Base-by-base conservation (phyloP, 2,888 invertebrate species). In the Mythimna vitellina region DNA sequence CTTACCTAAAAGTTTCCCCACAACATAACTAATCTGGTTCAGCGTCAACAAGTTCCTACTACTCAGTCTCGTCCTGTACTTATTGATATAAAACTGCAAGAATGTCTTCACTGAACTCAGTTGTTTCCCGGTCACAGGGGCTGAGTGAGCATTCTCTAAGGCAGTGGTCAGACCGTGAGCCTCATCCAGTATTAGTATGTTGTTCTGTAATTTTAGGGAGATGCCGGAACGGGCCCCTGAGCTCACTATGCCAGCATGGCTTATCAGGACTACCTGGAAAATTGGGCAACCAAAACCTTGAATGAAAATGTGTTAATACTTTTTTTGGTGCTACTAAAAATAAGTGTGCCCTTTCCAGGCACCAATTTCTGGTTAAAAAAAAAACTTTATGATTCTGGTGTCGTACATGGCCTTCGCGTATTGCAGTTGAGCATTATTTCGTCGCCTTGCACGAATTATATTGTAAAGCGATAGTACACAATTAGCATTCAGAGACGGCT, bases 101-200 rank as follows among this genome's bases (percentile, higher is more conserved):
- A 97, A 98, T 3, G 96, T 97, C 68, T 97, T 96, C 64, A 97
- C 97, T 63, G 97, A 94, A 22, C 96, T 92, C 65, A 98, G 89
- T 91, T 99, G 98, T 83, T 96, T 95, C 0, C 97, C 96, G 0
- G 96, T 97, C 20, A 99, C 95, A 56, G 98, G 97, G 0, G 97
- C 97, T 76, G 98, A 98, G 90, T 99, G 97, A 86, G 99, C 98
- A 88, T 97, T 98, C 78, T 98, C 98, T 82, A 99, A 97, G 0
- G 99, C 98, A 77, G 99, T 99, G 14, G 99, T 95, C 1, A 99
- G 96, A 92, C 99, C 99, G 88, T 99, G 99, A 0, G 99, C 99
- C 93, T 99, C 99, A 90, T 99, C 99, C 25, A 98, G 96, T 74
- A 99, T 98, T 0, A 99, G 96, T 38, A 99, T 95, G 89, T 98